phyloP scores from a whole-genome alignment of 2,113 vertebrate genomes.

The Turnix velox region DNA sequence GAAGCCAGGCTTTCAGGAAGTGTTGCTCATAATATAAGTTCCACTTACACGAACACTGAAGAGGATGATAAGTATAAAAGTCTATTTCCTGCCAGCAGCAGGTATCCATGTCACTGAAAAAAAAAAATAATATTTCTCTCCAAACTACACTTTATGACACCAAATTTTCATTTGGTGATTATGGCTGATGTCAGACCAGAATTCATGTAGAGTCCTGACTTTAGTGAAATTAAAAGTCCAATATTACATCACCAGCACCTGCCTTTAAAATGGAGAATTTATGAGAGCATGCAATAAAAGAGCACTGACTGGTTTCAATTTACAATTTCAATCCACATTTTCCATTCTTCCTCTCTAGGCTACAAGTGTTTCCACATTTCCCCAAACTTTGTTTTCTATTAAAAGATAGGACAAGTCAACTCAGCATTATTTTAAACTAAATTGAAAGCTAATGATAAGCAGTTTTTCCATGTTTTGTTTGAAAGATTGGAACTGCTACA shows the following conservation, averaged over 20 bases:
- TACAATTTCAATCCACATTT: not conserved
- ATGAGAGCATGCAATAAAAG: not conserved
- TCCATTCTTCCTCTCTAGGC: not conserved
- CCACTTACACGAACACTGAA: not conserved
- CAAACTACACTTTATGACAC: not conserved
- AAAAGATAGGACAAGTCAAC: not conserved
- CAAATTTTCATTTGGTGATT: too few relatives aligned
- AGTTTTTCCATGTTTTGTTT: not conserved
- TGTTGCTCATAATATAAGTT: not conserved
- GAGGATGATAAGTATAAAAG: not conserved
- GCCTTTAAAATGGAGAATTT: not conserved
- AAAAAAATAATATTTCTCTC: not conserved
- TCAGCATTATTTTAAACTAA: not conserved
- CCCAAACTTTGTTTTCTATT: not conserved
- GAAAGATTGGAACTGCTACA: not conserved
- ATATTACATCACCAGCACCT: not conserved
- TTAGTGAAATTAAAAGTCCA: not conserved
- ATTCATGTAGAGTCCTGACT: not conserved
- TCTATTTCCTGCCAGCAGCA: not conserved
- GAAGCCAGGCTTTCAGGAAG: not conserved
- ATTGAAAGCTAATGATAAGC: not conserved
- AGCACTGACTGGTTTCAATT: not conserved
- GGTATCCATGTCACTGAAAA: fast-evolving
- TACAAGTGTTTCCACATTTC: not conserved
- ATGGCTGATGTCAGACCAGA: not conserved